A percentile compares a stretch with the other conserved stretches of the same genome.
phyloP scores from a whole-genome alignment of 2,797 vertebrate species.

The Xiphorhynchus erythropygius region DNA sequence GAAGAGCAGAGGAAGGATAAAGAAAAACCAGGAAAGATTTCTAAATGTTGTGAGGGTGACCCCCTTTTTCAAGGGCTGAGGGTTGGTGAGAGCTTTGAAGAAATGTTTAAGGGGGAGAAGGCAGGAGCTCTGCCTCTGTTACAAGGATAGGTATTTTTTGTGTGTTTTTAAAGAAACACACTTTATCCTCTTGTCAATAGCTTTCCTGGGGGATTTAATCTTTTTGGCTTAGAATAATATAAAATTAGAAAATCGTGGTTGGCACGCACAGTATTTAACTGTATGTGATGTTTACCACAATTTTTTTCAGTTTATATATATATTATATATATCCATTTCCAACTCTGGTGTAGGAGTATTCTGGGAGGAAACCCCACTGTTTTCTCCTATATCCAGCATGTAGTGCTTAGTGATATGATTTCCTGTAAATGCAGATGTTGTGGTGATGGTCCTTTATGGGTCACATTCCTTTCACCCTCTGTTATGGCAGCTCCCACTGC shows the following conservation, averaged over 20 bases:
- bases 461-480: neutral
- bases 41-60: neutral
- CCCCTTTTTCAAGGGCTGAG: neutral
- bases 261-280: neutral
- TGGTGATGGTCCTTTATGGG: neutral
- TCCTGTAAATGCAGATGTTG: neutral
- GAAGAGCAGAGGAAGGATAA: neutral
- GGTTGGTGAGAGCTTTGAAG: neutral
- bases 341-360: neutral
- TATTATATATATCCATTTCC: neutral
- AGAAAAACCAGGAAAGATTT: neutral
- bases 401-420: neutral
- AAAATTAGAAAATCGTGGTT: neutral
- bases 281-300: neutral
- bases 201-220: neutral
- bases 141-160: neutral
- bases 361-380: fast-evolving
- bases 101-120: neutral
- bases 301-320: neutral
- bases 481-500: neutral
- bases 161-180: neutral
- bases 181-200: neutral
- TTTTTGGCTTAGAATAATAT: neutral
- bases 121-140: neutral
- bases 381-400: neutral